Conservation (phyloP, 2,888 invertebrate genomes). For the Carabus problematicus region DNA sequence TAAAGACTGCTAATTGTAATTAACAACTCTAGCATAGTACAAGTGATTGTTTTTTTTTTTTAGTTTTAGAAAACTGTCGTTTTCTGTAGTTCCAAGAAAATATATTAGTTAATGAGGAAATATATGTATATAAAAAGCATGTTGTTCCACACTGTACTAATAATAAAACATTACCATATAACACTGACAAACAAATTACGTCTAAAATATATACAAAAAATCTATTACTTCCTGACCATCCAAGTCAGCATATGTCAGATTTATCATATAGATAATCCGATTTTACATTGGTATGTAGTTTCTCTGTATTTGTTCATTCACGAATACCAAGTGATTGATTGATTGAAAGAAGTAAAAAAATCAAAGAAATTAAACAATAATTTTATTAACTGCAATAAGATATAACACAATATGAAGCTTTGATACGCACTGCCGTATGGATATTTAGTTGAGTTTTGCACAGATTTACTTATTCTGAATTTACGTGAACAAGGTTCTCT, state of each 20-base stretch:
- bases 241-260: constrained; percentile 10
- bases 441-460: constrained; percentile 17
- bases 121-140: too few species aligned
- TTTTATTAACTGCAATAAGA: constrained; percentile 26
- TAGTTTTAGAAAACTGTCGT: too few species aligned
- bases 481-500: constrained; percentile 39
- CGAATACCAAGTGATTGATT: not conserved
- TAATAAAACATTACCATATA: too few species aligned
- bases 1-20: too few species aligned
- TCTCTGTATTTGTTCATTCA: not conserved
- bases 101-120: too few species aligned
- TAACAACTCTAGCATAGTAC: too few species aligned
- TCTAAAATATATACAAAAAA: too few species aligned
- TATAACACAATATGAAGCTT: constrained; percentile 33
- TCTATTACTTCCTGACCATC: constrained; percentile 9
- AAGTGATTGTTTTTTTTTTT: too few species aligned
- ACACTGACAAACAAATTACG: too few species aligned
- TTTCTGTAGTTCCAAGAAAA: too few species aligned
- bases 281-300: not conserved
- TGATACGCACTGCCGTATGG: constrained; percentile 40
- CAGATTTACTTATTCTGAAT: constrained; percentile 23
- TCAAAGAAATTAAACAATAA: constrained; percentile 15
- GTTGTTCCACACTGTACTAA: too few species aligned
- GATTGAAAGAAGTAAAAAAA: constrained; percentile 8
- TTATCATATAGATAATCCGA: not conserved